phyloP scores from a whole-genome alignment of 2,113 vertebrate genomes.

The Phyllostomus hastatus region DNA sequence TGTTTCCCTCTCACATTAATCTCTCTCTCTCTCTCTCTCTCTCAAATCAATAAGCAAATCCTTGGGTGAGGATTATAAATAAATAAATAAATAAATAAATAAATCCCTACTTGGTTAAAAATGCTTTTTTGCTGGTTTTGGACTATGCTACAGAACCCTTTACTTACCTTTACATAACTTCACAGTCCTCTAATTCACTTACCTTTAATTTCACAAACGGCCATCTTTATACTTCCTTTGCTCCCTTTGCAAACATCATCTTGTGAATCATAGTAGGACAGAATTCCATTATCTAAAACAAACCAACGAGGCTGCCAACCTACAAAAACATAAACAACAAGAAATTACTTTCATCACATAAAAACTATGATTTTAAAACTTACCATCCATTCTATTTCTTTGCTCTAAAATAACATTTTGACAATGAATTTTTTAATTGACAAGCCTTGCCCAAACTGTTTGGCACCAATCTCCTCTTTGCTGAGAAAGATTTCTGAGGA shows the following conservation, averaged over 20 bases:
- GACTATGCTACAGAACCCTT: neutral
- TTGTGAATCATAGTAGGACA: constrained; percentile 90
- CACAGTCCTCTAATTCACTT: constrained; percentile 60
- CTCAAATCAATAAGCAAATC: too few species aligned
- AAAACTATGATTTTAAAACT: neutral
- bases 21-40: too few species aligned
- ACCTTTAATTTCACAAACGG: constrained; percentile 92
- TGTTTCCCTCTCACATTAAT: too few species aligned
- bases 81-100: too few species aligned
- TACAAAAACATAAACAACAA: constrained; percentile 65
- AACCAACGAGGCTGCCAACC: constrained; percentile 92
- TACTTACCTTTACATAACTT: neutral
- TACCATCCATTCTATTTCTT: neutral
- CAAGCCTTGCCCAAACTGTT: constrained; percentile 9
- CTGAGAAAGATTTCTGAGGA: neutral
- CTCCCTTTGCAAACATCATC: constrained; percentile 91
- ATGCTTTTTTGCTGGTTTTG: neutral
- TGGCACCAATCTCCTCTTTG: neutral
- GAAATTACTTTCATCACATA: neutral
- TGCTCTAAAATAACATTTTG: neutral
- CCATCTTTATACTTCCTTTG: constrained; percentile 92
- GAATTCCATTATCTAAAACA: constrained; percentile 89
- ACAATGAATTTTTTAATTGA: neutral
- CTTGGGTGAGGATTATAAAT: neutral
- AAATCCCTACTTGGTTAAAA: neutral